These are phyloP conservation scores for Pogonus chalceus DNA, from an alignment of 1,140 invertebrate genomes.

Conservation along the genomic window DNA sequence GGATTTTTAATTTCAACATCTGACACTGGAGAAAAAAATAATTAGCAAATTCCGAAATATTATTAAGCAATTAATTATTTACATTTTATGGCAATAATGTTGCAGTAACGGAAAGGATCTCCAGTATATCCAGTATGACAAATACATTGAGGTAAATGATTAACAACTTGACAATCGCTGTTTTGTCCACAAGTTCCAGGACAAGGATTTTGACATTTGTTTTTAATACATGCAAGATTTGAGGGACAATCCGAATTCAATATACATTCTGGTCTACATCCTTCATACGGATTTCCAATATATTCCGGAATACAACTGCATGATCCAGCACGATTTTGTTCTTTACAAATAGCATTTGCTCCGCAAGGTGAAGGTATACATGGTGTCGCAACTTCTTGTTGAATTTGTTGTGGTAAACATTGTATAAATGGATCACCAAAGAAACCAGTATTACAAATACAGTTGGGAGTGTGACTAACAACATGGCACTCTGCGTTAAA, in stretches of 20 bases:
- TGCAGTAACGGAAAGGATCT: conserved; percentile 51
- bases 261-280: conserved; percentile 58
- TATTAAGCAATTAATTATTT: conserved; percentile 32
- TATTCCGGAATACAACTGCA: conserved; percentile 60
- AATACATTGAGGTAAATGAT: conserved; percentile 48
- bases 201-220: conserved; percentile 56
- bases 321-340: conserved; percentile 48
- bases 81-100: conserved; percentile 44
- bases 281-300: conserved; percentile 62
- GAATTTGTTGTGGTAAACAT: conserved; percentile 36
- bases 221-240: conserved; percentile 48
- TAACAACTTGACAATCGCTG: conserved; percentile 49
- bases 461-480: conserved; percentile 52
- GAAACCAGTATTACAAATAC: conserved; percentile 47
- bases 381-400: conserved; percentile 38
- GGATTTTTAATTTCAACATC: conserved; percentile 36
- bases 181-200: conserved; percentile 56
- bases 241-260: conserved; percentile 54
- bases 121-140: conserved; percentile 50
- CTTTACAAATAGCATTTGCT: conserved; percentile 53
- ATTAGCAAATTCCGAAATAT: not conserved
- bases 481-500: conserved; percentile 53
- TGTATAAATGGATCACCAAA: conserved; percentile 51
- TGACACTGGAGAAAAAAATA: conserved; percentile 6
- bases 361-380: conserved; percentile 58